A percentile compares a stretch with the other conserved stretches of the same genome.
phyloP scores from a whole-genome alignment of 2,888 invertebrate genomes.

The Drosophila mimetica region DNA sequence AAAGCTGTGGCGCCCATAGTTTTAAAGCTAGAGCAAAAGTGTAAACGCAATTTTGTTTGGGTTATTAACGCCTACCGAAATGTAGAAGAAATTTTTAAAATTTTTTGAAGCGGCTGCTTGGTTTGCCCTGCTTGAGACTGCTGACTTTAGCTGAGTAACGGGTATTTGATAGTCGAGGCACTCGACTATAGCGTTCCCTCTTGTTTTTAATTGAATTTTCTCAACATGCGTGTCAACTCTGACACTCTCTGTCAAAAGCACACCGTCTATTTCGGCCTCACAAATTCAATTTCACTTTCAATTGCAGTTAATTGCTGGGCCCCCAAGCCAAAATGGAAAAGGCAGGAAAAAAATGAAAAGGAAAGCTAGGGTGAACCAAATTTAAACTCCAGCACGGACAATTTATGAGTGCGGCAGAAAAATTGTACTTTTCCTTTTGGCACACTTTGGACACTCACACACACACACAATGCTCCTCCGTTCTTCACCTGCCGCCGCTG shows the following conservation, averaged over 20 bases:
- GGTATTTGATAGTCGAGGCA: too few species aligned
- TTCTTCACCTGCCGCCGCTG: slow-evolving; percentile 65
- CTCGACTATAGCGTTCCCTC: too few species aligned
- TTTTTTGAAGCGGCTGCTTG: too few species aligned
- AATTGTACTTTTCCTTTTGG: slow-evolving; percentile 76
- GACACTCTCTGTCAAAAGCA: slow-evolving; percentile 49
- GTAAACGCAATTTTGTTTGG: too few species aligned
- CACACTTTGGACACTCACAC: slow-evolving; percentile 69
- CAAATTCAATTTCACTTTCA: slow-evolving; percentile 62
- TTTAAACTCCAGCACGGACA: slow-evolving; percentile 56
- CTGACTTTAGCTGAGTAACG: too few species aligned
- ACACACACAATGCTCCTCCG: slow-evolving; percentile 58
- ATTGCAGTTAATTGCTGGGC: slow-evolving; percentile 59
- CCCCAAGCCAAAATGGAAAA: slow-evolving; percentile 8
- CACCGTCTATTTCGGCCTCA: slow-evolving; percentile 13
- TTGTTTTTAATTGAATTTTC: slow-evolving; percentile 69
- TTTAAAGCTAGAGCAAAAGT: too few species aligned
- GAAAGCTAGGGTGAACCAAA: slow-evolving; percentile 12
- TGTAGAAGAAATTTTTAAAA: too few species aligned
- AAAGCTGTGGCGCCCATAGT: too few species aligned
- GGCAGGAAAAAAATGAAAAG: neutral
- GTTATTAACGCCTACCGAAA: too few species aligned
- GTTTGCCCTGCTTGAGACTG: too few species aligned
- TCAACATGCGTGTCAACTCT: slow-evolving; percentile 74
- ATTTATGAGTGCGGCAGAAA: slow-evolving; percentile 65